phyloP scores from a whole-genome alignment of 1,140 invertebrate species.

The Vanessa atalanta region DNA sequence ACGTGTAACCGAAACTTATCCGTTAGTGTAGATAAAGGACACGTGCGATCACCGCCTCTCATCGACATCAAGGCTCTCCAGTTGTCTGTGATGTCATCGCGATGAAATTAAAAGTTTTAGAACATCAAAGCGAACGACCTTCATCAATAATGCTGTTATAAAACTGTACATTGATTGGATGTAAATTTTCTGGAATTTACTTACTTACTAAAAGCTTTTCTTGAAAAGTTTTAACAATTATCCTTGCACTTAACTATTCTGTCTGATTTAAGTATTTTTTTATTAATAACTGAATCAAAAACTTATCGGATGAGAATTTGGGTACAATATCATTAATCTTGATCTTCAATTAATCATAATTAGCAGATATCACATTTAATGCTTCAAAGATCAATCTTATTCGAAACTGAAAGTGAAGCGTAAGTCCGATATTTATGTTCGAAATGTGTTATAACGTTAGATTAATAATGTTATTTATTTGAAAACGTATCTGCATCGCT shows the following conservation, averaged over 20 bases:
- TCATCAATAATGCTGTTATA: slow-evolving; percentile 27
- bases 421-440: neutral
- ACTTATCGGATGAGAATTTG: neutral
- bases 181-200: neutral
- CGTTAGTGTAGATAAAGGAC: slow-evolving; percentile 3
- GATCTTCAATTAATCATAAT: neutral
- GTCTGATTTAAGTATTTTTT: too few relatives aligned
- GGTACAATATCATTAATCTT: neutral
- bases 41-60: slow-evolving; percentile 27
- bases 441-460: slow-evolving; percentile 4
- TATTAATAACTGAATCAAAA: too few relatives aligned
- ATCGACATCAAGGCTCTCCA: slow-evolving; percentile 26
- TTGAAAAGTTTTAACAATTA: too few relatives aligned
- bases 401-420: neutral
- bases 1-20: neutral
- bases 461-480: slow-evolving; percentile 31
- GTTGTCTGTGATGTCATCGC: slow-evolving; percentile 35
- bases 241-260: too few relatives aligned
- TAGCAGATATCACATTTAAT: slow-evolving; percentile 4
- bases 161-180: neutral
- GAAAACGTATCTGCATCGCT: slow-evolving; percentile 29
- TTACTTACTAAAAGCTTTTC: too few relatives aligned
- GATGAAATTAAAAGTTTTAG: slow-evolving; percentile 50
- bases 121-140: slow-evolving; percentile 27
- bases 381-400: neutral